Base-by-base conservation (phyloP, 2,888 invertebrate species). In the Ectemnius continuus region DNA sequence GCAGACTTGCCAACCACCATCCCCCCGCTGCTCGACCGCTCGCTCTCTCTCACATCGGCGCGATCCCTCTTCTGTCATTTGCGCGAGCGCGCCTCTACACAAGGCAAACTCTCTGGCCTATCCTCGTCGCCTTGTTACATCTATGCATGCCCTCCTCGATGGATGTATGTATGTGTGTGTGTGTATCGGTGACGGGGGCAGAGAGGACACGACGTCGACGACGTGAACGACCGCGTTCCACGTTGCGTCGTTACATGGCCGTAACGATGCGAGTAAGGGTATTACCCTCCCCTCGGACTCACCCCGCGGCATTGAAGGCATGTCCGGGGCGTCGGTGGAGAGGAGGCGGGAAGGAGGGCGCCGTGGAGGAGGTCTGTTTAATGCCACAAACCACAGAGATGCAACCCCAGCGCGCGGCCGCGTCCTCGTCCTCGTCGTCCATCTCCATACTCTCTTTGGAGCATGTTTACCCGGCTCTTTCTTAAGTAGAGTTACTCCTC, bases 181-280 rank as follows among this genome's bases (percentile, higher is more conserved):
- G 70, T 36, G 16, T 16, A 14, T 16, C 52, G 52, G 52, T 52
- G 52, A 52, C 52, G 52, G 52, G 4, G 16, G 57, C 23, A 23
- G 23, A 23, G 23, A 23, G 23, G 23, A 23, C 23, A 73, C 75
- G 70, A 63, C 56, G 64, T 20, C 70, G 75, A 68, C 75, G 75
- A 82, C 76, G 69, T 75, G 76, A 81, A 81, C 80, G 80, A 80
- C 70, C 79, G 73, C 36, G 36, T 36, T 36, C 5, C 70, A 69
- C 62, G 63, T 70, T 73, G 61, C 70, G 71, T 70, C 70, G 70
- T 76, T 73, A 79, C 61, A 80, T 73, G 68, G 70, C 46, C 65
- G 69, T 79, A 79, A 81, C 75, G 79, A 75, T 68, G 70, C 74
- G 28, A 65, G 64, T 62, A 73, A 75, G 74, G 82, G 63, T 76